Evolutionary conservation across 2,888 invertebrate genomes (phyloP).

Genomic region (Maniola hyperantus): DNA sequence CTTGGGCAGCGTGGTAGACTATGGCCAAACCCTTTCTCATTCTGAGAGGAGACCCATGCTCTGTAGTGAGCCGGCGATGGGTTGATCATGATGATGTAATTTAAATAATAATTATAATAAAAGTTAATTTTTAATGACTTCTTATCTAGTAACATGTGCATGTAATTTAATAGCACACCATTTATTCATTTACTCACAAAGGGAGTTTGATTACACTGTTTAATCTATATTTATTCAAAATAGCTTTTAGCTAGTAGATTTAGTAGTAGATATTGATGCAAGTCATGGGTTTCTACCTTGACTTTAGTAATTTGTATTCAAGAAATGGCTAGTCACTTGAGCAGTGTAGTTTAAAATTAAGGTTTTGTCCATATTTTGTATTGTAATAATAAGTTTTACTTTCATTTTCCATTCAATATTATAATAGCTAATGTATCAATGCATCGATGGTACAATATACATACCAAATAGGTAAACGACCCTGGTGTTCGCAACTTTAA

Average conservation of each 20-base stretch:
- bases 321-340: background rate
- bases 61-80: no score
- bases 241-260: background rate
- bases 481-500: conserved; percentile 9
- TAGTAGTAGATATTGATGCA: background rate
- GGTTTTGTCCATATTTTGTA: background rate
- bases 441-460: background rate
- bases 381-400: background rate
- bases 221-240: background rate
- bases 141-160: conserved; percentile 1
- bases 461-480: conserved; percentile 13
- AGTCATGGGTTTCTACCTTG: conserved; percentile 9
- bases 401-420: background rate
- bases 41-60: no score
- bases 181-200: background rate
- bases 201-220: background rate
- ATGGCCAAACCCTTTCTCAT: no score
- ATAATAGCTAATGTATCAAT: background rate
- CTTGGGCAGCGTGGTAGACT: no score
- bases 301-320: conserved; percentile 1
- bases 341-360: background rate
- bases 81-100: no score
- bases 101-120: no score
- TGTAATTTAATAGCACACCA: conserved; percentile 8
- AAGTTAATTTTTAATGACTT: background rate